A percentile compares a stretch with the other conserved stretches of the same genome.
These are phyloP conservation scores for Myotis planiceps DNA, from an alignment of 2,797 vertebrate species.

Conservation along the genomic window DNA sequence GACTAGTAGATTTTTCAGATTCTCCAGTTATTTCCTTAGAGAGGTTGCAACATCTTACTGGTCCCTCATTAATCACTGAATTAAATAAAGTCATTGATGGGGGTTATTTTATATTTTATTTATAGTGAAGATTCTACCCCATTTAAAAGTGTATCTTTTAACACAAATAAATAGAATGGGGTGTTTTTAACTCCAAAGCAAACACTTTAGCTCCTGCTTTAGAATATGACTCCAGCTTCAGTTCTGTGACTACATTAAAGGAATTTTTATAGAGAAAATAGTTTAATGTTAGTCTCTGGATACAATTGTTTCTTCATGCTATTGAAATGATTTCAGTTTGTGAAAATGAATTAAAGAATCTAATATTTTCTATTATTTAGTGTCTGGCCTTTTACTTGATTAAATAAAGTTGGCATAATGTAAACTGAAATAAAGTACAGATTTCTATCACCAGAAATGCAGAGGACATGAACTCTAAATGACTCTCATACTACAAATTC, in stretches of 20 bases:
- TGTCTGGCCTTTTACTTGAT: not conserved
- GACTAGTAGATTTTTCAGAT: not conserved
- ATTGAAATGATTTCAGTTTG: slow-evolving; percentile 1
- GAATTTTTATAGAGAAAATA: not conserved
- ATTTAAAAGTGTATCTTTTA: not conserved
- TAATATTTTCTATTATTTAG: not conserved
- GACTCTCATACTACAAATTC: not conserved
- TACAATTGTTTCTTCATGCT: not conserved
- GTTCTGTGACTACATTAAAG: not conserved
- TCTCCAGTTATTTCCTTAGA: not conserved
- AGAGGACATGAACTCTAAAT: not conserved
- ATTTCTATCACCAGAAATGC: not conserved
- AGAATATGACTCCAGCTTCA: not conserved
- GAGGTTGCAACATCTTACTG: not conserved
- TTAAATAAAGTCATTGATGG: not conserved
- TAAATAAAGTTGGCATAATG: slow-evolving; percentile 10
- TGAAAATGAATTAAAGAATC: not conserved
- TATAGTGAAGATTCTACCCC: not conserved
- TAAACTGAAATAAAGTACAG: not conserved
- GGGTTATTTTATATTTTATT: not conserved
- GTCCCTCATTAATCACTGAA: not conserved
- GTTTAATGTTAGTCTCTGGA: not conserved
- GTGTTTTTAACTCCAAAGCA: not conserved
- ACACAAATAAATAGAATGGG: not conserved
- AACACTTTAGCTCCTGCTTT: not conserved